Conservation (phyloP, 2,888 invertebrate species). For the Escarpia spicata region DNA sequence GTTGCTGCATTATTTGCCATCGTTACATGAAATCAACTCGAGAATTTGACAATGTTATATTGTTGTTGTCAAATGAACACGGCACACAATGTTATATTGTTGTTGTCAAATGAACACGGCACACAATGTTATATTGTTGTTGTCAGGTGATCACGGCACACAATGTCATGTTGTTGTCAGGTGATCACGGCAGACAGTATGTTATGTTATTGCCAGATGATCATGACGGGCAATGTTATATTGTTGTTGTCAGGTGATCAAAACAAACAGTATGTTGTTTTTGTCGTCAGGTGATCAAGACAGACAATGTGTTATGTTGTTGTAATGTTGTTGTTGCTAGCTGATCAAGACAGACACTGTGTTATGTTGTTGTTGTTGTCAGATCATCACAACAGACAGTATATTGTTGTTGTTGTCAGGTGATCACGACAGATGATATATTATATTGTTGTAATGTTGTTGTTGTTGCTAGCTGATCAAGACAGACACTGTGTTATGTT, state of each 20-base stretch:
- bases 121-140: background rate
- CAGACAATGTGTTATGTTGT: background rate
- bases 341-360: constrained; percentile 75
- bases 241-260: constrained; percentile 70
- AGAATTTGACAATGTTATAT: too few species aligned
- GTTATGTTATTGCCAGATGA: background rate
- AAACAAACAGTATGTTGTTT: constrained; percentile 70
- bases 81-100: background rate
- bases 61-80: background rate
- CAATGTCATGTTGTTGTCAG: too few species aligned
- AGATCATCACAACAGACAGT: too few species aligned
- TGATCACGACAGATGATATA: too few species aligned
- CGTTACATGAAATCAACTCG: too few species aligned
- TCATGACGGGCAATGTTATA: background rate
- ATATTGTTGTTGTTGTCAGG: too few species aligned
- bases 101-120: background rate
- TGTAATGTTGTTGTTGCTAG: constrained; percentile 56
- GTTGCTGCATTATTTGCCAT: too few species aligned
- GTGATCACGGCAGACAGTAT: background rate
- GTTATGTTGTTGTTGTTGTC: too few species aligned
- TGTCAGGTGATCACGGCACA: too few species aligned
- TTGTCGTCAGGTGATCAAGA: too few species aligned
- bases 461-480: constrained; percentile 71
- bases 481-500: constrained; percentile 61
- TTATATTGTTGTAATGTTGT: background rate